Percentiles rank a stretch among this genome's conserved stretches.
Conservation (phyloP, 2,797 vertebrate species). For the Pelochelys cantorii region DNA sequence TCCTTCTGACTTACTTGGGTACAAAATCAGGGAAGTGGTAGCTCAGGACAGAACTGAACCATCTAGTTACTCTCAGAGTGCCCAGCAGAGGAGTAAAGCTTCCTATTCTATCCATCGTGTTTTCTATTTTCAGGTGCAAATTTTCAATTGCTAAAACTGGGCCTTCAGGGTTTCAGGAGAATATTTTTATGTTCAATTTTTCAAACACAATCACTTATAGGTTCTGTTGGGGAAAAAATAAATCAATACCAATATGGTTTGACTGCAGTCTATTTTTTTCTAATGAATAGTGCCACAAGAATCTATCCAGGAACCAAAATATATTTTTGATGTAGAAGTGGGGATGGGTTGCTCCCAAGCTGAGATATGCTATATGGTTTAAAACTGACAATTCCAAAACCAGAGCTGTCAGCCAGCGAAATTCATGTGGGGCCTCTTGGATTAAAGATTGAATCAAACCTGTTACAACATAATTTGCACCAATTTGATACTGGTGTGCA, state of each 20-base stretch:
- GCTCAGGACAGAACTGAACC: not conserved
- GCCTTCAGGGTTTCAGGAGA: not conserved
- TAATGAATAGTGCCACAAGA: not conserved
- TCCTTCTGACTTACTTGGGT: not conserved
- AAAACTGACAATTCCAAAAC: not conserved
- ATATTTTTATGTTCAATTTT: not conserved
- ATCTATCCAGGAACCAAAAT: not conserved
- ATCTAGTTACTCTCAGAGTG: not conserved
- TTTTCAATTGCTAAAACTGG: not conserved
- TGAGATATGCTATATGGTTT: not conserved
- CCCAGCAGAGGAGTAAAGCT: not conserved
- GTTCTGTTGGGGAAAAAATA: not conserved
- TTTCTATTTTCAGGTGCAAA: not conserved
- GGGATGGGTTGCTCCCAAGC: not conserved
- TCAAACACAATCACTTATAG: not conserved
- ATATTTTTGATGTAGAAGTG: not conserved
- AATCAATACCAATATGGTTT: not conserved
- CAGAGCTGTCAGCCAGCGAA: not conserved
- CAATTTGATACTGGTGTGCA: not conserved
- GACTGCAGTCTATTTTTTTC: not conserved
- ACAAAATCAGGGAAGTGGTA: not conserved
- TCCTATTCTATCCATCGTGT: not conserved
- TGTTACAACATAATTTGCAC: not conserved
- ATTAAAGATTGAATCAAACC: not conserved
- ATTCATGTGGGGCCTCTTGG: not conserved